Evolutionary conservation across 2,113 vertebrate genomes (phyloP), one percentile per base, ranked within the genome.

Genomic region (Aphyosemion australe): DNA sequence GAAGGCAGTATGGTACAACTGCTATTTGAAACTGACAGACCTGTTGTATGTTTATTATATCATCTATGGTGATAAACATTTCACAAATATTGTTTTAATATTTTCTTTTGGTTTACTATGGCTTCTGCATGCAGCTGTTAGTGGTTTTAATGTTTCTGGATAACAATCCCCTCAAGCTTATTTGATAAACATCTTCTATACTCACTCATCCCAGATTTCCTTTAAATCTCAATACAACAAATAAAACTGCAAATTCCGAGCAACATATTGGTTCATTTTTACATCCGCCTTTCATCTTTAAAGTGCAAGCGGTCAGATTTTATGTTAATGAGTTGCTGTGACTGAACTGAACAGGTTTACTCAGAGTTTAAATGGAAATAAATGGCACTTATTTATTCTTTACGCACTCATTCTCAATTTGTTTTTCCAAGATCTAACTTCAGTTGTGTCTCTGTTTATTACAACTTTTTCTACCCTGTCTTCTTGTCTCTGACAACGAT

Each of bases 401-500:
- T 8, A 0, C 1, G 12, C n/a, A n/a, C n/a, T n/a, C n/a, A n/a
- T n/a, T n/a, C n/a, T n/a, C 52, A 1, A 1, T 12, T 32, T 26
- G 19, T 52, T n/a, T 32, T 9, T 51, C 14, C 34, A 5, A 37
- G 9, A 37, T 37, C 34, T 10, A 8, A 8, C 34, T 7, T 20
- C 58, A 7, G 7, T 61, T 45, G 15, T 52, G 16, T 46, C 19
- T 19, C 7, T 11, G 32, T 42, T 9, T 46, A 37, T 7, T 37
- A 37, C 34, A 37, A 37, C 61, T 46, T 41, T 32, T 53, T 43
- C 7, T 26, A 11, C 13, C 1, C 1, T 7, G 10, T 13, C 6
- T 21, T 75, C 26, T 46, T 72, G 61, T 60, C 45, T 34, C 46
- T 61, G 55, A 79, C 71, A 79, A 65, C 78, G 55, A 76, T 54